phyloP scores from a whole-genome alignment of 2,888 invertebrate species.

The Julus scanicus region DNA sequence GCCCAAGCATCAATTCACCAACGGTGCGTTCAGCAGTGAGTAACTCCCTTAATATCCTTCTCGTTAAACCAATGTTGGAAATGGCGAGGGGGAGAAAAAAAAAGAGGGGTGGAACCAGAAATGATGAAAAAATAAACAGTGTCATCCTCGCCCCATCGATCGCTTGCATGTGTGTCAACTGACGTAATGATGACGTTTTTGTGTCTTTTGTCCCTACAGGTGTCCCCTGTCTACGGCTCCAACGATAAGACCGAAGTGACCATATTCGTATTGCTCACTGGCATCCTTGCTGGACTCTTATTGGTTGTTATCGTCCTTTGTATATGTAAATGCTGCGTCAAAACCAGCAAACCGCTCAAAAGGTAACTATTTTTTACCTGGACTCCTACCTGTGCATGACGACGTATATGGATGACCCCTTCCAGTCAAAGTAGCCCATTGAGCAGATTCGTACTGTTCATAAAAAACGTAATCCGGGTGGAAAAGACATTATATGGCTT shows the following conservation, averaged over 20 bases:
- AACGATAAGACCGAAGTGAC: conserved; percentile 61
- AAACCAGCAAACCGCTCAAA: conserved; percentile 62
- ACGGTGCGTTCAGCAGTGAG: conserved; percentile 9
- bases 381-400: not conserved
- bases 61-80: not conserved
- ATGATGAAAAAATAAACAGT: conserved; percentile 2
- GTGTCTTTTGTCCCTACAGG: conserved; percentile 46
- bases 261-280: conserved; percentile 66
- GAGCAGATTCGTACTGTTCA: not conserved
- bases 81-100: not conserved
- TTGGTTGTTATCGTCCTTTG: conserved; percentile 67
- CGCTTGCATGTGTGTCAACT: not conserved
- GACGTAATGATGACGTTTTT: not conserved
- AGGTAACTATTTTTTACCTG: conserved; percentile 58
- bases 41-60: not conserved
- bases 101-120: not conserved
- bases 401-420: not conserved
- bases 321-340: conserved; percentile 67
- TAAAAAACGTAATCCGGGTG: no score
- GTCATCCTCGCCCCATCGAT: conserved; percentile 10
- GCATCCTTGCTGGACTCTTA: conserved; percentile 66
- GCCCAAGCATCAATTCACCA: conserved; percentile 27
- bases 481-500: no score
- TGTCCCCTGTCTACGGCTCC: not conserved
- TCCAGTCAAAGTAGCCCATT: not conserved